Base-by-base conservation (phyloP, 2,797 vertebrate species). In the Melanotaenia trifasciata region DNA sequence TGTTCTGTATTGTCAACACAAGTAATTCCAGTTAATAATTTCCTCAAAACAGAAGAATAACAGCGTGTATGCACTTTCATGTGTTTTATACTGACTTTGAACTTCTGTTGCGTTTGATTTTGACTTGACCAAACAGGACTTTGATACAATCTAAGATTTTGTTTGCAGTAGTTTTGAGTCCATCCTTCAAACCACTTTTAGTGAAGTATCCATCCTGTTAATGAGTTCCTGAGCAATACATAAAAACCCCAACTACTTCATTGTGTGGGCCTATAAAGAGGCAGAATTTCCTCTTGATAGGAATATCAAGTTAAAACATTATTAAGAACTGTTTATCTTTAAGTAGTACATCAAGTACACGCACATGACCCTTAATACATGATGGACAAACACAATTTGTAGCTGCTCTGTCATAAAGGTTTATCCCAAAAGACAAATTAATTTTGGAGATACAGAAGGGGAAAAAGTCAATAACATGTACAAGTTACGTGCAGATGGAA, bases 401-500 rank as follows among this genome's bases (percentile, higher is more conserved):
- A 51, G 20, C 24, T 53, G 1, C 56, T 63, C 56, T 20, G 4
- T 71, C 43, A 4, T 6, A 6, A 22, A 58, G 60, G 74, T 47
- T 70, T 67, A 43, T 58, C 60, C 33, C 50, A 58, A 64, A 72
- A 68, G n/a, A 59, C 58, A 77, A 73, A 78, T 72, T 61, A 1
- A 64, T 73, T 74, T 81, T 45, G 5, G 38, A 33, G 59, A 58
- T 7, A 24, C 22, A 13, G n/a, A 24, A n/a, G 16, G 18, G 33
- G 24, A 0, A 64, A 53, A 58, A 70, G 18, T 26, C 72, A 69
- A 61, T 18, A 54, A 4, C 40, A 24, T 45, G 53, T 11, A 28
- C 35, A 40, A 56, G 51, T 67, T 30, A 30, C 38, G 12, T 11
- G 22, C 24, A 40, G 64, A 43, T 43, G 53, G 53, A 12, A 20